These are phyloP conservation scores for Ostrea edulis DNA, from an alignment of 1,140 invertebrate species.

Conservation along the genomic window DNA sequence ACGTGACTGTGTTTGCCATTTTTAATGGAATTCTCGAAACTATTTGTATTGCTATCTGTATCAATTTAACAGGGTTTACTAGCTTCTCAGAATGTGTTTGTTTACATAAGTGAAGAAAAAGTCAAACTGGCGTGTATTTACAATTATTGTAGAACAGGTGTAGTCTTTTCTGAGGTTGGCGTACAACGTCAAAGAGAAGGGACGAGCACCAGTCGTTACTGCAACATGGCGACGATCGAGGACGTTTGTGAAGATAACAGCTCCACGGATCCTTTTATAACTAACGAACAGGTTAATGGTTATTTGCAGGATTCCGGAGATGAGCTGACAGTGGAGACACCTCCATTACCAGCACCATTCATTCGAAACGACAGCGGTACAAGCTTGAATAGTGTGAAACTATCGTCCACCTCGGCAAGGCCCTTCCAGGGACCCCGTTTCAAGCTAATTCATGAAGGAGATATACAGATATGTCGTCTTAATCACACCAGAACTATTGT, in stretches of 20 bases:
- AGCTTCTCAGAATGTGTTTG: background rate
- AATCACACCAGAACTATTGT: conserved; percentile 90
- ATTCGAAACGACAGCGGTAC: conserved; percentile 52
- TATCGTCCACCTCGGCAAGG: conserved; percentile 47
- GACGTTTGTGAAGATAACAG: conserved; percentile 45
- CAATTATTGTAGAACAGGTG: conserved; percentile 52
- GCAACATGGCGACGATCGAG: conserved; percentile 57
- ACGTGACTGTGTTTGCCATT: conserved; percentile 20
- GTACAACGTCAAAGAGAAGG: conserved; percentile 47
- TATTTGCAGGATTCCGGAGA: conserved; percentile 39
- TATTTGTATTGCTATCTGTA: background rate
- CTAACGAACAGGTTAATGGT: conserved; percentile 38
- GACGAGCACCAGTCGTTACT: conserved; percentile 34
- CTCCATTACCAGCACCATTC: conserved; percentile 42
- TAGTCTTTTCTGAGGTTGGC: conserved; percentile 45
- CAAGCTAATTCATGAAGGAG: conserved; percentile 88
- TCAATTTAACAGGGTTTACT: background rate
- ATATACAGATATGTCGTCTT: conserved; percentile 88
- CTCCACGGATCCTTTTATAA: conserved; percentile 35
- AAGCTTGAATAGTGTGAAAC: conserved; percentile 39
- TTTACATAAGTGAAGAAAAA: background rate
- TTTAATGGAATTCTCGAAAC: conserved; percentile 12
- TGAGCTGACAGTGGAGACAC: conserved; percentile 6
- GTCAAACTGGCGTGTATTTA: conserved; percentile 61
- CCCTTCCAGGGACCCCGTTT: conserved; percentile 79